phyloP scores from a whole-genome alignment of 2,797 vertebrate genomes.

The Gallinago solitaria region DNA sequence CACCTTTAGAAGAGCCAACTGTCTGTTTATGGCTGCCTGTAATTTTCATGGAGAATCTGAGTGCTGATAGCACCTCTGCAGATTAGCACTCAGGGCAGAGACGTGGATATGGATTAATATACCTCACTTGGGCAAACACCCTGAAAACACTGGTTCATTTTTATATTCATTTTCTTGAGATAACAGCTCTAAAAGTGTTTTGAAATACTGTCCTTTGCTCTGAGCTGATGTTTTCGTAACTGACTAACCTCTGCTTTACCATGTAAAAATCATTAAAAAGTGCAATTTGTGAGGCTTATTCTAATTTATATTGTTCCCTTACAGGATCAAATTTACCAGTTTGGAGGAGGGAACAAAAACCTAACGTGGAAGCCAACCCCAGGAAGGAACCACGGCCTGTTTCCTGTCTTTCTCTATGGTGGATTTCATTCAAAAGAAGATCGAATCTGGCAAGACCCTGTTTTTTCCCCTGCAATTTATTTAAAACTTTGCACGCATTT shows the following conservation, averaged over 20 bases:
- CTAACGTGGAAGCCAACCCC: constrained; percentile 69
- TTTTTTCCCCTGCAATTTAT: constrained; percentile 76
- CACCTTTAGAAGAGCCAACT: not conserved
- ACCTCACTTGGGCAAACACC: not conserved
- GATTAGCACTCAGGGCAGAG: not conserved
- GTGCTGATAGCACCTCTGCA: not conserved
- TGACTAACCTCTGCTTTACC: not conserved
- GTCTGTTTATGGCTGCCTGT: not conserved
- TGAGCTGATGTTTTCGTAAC: not conserved
- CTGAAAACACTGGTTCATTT: not conserved
- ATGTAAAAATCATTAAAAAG: constrained; percentile 1
- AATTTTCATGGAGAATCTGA: constrained; percentile 6
- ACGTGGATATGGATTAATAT: not conserved
- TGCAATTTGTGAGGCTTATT: constrained; percentile 3
- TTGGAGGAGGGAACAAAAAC: constrained; percentile 69
- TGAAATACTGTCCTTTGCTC: not conserved
- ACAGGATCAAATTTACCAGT: constrained; percentile 76
- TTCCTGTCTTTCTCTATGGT: constrained; percentile 82
- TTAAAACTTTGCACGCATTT: constrained; percentile 84
- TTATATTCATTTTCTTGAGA: not conserved
- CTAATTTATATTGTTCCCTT: constrained; percentile 73
- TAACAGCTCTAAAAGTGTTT: not conserved
- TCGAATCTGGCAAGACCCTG: constrained; percentile 79
- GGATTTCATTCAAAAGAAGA: constrained; percentile 79
- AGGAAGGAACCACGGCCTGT: constrained; percentile 67